These are phyloP conservation scores for Myanophis thanlyinensis DNA, from an alignment of 2,113 vertebrate genomes.

Conservation along the genomic window DNA sequence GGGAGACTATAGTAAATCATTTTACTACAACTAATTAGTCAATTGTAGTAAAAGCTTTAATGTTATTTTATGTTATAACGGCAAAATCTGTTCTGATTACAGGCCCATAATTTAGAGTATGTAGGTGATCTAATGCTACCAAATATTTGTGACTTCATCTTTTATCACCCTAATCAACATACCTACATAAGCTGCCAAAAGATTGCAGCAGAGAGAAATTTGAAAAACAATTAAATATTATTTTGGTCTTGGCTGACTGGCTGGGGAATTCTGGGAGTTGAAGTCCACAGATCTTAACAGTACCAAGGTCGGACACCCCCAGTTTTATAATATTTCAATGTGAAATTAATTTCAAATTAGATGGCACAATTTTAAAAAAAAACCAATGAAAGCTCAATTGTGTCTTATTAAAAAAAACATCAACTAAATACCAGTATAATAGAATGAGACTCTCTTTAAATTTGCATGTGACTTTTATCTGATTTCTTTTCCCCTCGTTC, in stretches of 20 bases:
- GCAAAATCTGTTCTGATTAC: background rate
- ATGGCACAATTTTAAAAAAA: background rate
- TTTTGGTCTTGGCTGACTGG: background rate
- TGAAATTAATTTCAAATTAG: too few relatives aligned
- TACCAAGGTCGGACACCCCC: background rate
- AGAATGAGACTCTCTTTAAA: background rate
- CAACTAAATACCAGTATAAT: background rate
- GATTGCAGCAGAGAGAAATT: background rate
- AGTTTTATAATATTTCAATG: background rate
- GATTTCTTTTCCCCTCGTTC: slow-evolving; percentile 44
- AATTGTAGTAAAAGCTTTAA: background rate
- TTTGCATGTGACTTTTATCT: slow-evolving; percentile 19
- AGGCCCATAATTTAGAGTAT: background rate
- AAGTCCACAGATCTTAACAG: background rate
- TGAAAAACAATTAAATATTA: background rate
- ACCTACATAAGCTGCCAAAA: background rate
- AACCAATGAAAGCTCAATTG: background rate
- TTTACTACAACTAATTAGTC: background rate
- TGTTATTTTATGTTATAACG: background rate
- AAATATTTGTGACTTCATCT: background rate
- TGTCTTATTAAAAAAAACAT: background rate
- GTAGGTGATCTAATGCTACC: background rate
- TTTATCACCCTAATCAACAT: background rate
- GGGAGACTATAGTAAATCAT: background rate
- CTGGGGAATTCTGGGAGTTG: background rate